phyloP scores from a whole-genome alignment of 37 sponge, comb jelly and placozoan species.

The Petrosia ficiformis region DNA sequence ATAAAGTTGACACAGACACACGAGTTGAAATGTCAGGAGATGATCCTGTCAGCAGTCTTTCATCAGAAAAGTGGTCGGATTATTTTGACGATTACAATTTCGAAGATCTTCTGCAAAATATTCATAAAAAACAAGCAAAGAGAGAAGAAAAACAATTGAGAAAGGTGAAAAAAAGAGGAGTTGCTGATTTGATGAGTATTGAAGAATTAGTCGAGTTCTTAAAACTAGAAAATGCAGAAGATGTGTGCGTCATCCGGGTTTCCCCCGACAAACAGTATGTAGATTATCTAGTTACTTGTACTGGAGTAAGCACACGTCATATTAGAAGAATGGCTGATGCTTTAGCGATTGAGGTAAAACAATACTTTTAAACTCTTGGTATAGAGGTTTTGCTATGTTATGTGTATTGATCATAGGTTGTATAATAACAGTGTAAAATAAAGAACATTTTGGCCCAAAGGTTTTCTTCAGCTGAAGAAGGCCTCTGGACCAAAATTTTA shows the following conservation, averaged over 20 bases:
- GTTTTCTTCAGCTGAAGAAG: too few relatives aligned
- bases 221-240: conserved; percentile 31
- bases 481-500: too few relatives aligned
- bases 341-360: conserved; percentile 55
- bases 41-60: too few relatives aligned
- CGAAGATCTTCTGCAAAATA: too few relatives aligned
- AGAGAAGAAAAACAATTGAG: not conserved
- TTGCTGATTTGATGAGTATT: conserved; percentile 40
- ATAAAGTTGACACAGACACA: too few relatives aligned
- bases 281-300: conserved; percentile 60
- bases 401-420: too few relatives aligned
- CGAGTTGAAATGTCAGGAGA: too few relatives aligned
- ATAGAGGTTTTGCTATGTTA: too few relatives aligned
- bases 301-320: conserved; percentile 61
- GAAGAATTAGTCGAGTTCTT: conserved; percentile 70
- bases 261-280: conserved; percentile 55
- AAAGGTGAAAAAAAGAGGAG: not conserved
- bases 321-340: conserved; percentile 53
- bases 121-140: not conserved
- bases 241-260: conserved; percentile 59
- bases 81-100: too few relatives aligned
- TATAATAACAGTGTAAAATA: too few relatives aligned
- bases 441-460: too few relatives aligned
- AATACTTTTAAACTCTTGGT: not conserved
- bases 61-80: too few relatives aligned